Conservation (phyloP, 2,888 invertebrate genomes). For the Nephrotoma appendiculata region DNA sequence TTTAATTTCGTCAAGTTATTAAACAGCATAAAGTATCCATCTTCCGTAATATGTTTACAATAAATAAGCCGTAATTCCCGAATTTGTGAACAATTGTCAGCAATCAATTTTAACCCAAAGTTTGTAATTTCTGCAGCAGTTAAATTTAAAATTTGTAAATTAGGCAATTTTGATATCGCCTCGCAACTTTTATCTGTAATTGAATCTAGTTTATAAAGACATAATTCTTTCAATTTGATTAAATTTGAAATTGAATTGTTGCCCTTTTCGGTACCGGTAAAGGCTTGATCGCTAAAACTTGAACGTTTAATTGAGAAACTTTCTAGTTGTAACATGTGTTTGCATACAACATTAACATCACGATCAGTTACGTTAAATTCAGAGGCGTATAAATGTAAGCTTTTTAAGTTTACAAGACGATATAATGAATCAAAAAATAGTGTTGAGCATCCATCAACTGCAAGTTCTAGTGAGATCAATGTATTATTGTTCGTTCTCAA, state of each 20-base stretch:
- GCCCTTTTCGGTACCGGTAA: background rate
- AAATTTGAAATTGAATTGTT: background rate
- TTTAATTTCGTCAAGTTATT: background rate
- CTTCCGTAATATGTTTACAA: background rate
- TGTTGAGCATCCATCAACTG: background rate
- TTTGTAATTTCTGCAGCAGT: background rate
- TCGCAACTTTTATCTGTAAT: background rate
- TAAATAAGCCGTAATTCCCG: background rate
- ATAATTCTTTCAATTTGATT: background rate
- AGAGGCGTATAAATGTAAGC: background rate
- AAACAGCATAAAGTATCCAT: background rate
- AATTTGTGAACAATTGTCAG: background rate
- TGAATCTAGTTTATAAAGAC: background rate
- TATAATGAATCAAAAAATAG: background rate
- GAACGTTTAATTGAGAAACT: background rate
- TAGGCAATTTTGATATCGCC: background rate
- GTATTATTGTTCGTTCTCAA: background rate
- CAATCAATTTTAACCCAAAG: background rate
- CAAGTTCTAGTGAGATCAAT: background rate
- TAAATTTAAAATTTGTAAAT: background rate
- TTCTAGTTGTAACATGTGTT: background rate
- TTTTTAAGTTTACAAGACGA: background rate
- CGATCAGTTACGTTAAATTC: background rate
- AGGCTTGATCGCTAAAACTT: background rate
- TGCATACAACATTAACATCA: background rate